A percentile compares a stretch with the other conserved stretches of the same genome.
Evolutionary conservation across 1,140 invertebrate species (phyloP).

Genomic region (Leptestheria dahalacensis): DNA sequence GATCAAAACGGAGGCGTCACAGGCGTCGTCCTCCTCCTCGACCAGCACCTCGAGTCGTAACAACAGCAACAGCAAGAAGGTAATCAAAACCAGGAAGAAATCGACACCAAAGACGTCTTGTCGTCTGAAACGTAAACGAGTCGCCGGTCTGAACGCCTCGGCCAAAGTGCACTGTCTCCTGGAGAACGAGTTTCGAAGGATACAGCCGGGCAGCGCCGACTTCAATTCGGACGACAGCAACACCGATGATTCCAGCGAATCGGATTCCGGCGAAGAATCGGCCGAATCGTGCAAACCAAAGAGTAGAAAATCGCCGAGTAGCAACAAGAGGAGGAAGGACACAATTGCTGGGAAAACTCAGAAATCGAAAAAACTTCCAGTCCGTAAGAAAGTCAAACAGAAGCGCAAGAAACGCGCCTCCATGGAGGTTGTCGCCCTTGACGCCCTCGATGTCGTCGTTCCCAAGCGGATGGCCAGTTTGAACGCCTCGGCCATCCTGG

Average conservation of each 20-base stretch:
- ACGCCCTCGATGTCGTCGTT: conserved; percentile 48
- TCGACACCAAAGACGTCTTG: not conserved
- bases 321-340: conserved; percentile 21
- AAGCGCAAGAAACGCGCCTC: conserved; percentile 19
- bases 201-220: not conserved
- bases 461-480: conserved; percentile 81
- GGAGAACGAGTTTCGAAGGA: conserved; percentile 60
- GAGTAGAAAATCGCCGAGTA: conserved; percentile 14
- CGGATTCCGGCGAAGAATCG: conserved; percentile 19
- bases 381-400: conserved; percentile 2
- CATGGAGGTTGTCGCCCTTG: conserved; percentile 13
- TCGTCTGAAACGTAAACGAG: conserved; percentile 50
- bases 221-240: conserved; percentile 17
- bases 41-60: not conserved
- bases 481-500: conserved; percentile 80
- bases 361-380: conserved; percentile 15
- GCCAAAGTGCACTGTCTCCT: conserved; percentile 87
- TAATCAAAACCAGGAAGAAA: not conserved
- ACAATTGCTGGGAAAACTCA: conserved; percentile 16
- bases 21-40: not conserved
- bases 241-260: conserved; percentile 16
- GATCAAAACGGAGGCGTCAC: not conserved
- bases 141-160: conserved; percentile 82
- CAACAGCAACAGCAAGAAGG: not conserved
- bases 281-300: conserved; percentile 24